These are phyloP conservation scores for Disparrhopalites patrizii DNA, from an alignment of 2,888 invertebrate species.

Conservation along the genomic window DNA sequence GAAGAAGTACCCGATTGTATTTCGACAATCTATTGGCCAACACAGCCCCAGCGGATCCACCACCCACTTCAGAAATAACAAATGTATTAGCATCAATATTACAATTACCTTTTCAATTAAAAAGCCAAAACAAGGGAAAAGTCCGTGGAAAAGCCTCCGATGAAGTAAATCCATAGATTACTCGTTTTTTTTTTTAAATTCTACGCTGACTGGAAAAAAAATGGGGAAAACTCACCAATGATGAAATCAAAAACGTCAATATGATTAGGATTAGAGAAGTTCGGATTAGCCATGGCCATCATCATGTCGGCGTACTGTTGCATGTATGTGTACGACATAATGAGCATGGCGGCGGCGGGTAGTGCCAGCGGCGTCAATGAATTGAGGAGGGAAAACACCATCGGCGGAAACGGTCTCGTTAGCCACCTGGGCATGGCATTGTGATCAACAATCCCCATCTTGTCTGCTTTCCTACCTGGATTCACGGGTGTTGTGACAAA, in stretches of 20 bases:
- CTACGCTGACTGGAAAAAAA: too few relatives aligned
- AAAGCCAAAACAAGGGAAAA: too few relatives aligned
- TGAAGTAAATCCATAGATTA: too few relatives aligned
- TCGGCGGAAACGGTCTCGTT: background rate
- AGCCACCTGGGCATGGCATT: background rate
- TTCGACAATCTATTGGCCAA: slow-evolving; percentile 8
- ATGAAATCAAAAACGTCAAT: background rate
- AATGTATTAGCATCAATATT: background rate
- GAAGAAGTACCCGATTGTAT: background rate
- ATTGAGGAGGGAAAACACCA: slow-evolving; percentile 2
- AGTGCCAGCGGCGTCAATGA: slow-evolving; percentile 6
- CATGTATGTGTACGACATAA: slow-evolving; percentile 3
- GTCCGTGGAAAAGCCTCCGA: too few relatives aligned
- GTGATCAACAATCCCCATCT: too few relatives aligned
- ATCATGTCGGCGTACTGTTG: background rate
- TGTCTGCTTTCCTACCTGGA: too few relatives aligned
- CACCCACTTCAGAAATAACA: slow-evolving; percentile 3
- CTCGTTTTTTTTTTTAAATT: too few relatives aligned
- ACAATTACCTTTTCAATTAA: too few relatives aligned
- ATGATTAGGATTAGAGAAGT: background rate
- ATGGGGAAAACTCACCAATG: background rate
- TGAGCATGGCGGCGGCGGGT: background rate
- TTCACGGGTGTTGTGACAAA: too few relatives aligned
- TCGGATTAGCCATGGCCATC: background rate
- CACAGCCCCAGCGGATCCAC: slow-evolving; percentile 9